phyloP scores from a whole-genome alignment of 2,113 vertebrate genomes.

The Choloepus hoffmanni region DNA sequence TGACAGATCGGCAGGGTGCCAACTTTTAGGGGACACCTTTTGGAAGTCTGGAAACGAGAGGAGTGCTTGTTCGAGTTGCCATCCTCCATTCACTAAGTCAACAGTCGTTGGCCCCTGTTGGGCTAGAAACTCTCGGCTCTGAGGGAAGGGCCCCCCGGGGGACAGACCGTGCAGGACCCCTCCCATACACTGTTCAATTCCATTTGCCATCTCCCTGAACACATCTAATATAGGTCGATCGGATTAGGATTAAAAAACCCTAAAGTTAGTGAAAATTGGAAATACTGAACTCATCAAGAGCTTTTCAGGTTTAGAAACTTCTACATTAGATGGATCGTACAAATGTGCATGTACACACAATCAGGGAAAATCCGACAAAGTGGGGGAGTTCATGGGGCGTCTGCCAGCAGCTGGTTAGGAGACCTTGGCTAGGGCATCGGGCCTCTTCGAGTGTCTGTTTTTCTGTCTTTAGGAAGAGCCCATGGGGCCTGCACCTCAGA shows the following conservation, averaged over 20 bases:
- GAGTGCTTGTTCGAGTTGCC: not conserved
- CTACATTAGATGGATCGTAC: too few species aligned
- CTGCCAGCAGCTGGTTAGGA: not conserved
- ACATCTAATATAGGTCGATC: rapidly evolving
- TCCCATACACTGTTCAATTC: too few species aligned
- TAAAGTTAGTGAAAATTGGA: not conserved
- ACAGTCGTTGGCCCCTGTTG: too few species aligned
- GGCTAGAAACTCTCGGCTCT: not conserved
- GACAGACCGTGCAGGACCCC: not conserved
- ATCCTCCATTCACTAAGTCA: rapidly evolving
- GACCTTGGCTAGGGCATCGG: rapidly evolving
- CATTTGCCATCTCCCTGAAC: too few species aligned
- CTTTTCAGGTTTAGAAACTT: not conserved
- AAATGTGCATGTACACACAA: not conserved
- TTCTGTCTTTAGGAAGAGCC: not conserved
- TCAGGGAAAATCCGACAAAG: not conserved
- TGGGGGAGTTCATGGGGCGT: too few species aligned
- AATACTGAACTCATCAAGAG: not conserved
- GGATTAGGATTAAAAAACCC: not conserved
- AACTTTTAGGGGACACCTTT: not conserved
- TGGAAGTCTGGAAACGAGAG: not conserved
- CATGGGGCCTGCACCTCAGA: not conserved
- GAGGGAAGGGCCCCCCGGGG: not conserved
- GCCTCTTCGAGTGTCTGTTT: too few species aligned
- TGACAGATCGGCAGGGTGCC: too few species aligned